Evolutionary conservation across 2,888 invertebrate species (phyloP).

Genomic region (Drosophila monieri): DNA sequence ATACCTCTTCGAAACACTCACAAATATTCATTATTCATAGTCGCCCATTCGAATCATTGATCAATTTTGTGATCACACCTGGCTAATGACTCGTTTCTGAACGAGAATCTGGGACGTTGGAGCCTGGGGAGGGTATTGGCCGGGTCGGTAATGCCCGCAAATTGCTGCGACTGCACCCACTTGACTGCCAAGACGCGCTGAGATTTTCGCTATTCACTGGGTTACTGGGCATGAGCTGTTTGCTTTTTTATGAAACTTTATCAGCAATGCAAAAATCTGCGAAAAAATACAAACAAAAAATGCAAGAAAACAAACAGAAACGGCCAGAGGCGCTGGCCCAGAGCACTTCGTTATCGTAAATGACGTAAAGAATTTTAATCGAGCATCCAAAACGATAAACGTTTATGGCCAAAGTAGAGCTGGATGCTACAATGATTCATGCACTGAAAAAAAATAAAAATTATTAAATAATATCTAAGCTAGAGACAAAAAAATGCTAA

Average conservation of each 20-base stretch:
- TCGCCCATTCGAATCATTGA: not conserved
- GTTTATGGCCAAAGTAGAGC: slow-evolving; percentile 20
- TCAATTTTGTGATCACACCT: slow-evolving; percentile 27
- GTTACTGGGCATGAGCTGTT: slow-evolving; percentile 26
- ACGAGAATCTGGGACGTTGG: no score
- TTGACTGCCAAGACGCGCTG: slow-evolving; percentile 6
- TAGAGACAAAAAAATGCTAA: not conserved
- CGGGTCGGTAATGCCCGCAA: slow-evolving; percentile 7
- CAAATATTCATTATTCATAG: slow-evolving; percentile 22
- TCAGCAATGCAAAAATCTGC: slow-evolving; percentile 39
- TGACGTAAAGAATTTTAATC: slow-evolving; percentile 77
- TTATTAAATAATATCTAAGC: no score
- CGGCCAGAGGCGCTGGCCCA: slow-evolving; percentile 3
- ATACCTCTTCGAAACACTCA: not conserved
- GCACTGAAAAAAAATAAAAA: not conserved
- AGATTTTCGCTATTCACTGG: slow-evolving; percentile 22
- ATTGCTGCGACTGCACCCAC: slow-evolving; percentile 30
- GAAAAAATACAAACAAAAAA: not conserved
- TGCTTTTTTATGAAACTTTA: slow-evolving; percentile 21
- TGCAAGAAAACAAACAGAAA: not conserved
- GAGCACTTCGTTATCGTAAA: slow-evolving; percentile 53
- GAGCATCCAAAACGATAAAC: slow-evolving; percentile 73
- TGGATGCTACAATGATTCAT: no score
- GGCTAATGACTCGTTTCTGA: slow-evolving; percentile 23
- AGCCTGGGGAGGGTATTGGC: no score